Evolutionary conservation across 2,888 invertebrate genomes (phyloP).

Genomic region (Leptopilina myrica): DNA sequence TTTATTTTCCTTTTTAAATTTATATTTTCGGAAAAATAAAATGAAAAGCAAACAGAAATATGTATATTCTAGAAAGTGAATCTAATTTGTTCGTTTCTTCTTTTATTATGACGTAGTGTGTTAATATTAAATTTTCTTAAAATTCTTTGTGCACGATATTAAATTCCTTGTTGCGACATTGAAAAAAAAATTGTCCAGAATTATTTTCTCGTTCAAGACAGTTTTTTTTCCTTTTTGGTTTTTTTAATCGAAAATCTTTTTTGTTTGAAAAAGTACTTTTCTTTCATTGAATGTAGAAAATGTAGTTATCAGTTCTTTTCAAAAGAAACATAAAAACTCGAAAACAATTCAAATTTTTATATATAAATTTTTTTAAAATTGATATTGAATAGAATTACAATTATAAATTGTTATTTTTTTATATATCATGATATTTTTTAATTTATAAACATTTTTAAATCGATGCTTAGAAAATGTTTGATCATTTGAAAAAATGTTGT

Average conservation of each 20-base stretch:
- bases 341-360: neutral
- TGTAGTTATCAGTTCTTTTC: neutral
- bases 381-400: conserved; percentile 16
- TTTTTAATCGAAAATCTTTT: conserved; percentile 19
- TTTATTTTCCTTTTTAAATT: neutral
- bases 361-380: neutral
- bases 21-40: conserved; percentile 9
- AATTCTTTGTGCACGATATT: conserved; percentile 22
- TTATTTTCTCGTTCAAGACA: neutral
- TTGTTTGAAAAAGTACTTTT: conserved; percentile 26
- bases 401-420: conserved; percentile 16
- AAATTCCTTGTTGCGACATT: conserved; percentile 11
- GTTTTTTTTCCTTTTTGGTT: neutral
- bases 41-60: conserved; percentile 44
- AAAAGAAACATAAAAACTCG: neutral
- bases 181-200: neutral
- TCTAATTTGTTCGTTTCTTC: neutral
- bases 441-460: conserved; percentile 22
- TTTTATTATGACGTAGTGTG: conserved; percentile 11
- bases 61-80: neutral
- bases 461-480: conserved; percentile 38
- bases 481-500: conserved; percentile 25
- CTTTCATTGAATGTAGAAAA: neutral
- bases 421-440: neutral
- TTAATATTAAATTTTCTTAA: conserved; percentile 1